These are phyloP conservation scores for Drosophila nikananu DNA, from an alignment of 1,140 invertebrate genomes.

Conservation along the genomic window DNA sequence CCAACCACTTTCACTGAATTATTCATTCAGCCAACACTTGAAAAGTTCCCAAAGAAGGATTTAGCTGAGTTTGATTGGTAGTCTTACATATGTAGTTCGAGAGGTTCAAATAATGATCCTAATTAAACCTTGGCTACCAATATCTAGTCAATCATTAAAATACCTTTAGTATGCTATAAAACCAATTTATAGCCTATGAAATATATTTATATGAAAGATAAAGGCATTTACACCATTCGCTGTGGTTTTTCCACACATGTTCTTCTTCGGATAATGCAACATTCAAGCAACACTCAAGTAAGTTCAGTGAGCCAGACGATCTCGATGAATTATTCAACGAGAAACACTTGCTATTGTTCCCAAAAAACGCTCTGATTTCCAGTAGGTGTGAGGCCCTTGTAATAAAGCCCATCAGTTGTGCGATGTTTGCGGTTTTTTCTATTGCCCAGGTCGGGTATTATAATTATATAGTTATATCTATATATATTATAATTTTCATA, in stretches of 20 bases:
- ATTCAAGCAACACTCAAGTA: neutral
- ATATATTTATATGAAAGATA: neutral
- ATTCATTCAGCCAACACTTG: neutral
- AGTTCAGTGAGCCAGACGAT: neutral
- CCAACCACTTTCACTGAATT: neutral
- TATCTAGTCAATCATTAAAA: neutral
- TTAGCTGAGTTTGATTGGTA: neutral
- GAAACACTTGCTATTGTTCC: conserved; percentile 36
- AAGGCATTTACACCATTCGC: neutral
- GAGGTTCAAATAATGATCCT: neutral
- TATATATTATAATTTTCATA: too few species aligned
- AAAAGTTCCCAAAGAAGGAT: neutral
- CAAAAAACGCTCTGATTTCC: conserved; percentile 15
- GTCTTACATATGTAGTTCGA: neutral
- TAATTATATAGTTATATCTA: too few species aligned
- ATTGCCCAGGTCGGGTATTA: too few species aligned
- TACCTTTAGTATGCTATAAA: too few species aligned
- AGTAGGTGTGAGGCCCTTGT: conserved; percentile 26
- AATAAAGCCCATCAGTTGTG: conserved; percentile 32
- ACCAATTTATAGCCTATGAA: neutral
- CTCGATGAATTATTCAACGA: conserved; percentile 25
- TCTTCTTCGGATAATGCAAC: neutral
- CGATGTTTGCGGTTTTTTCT: neutral
- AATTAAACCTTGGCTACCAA: neutral
- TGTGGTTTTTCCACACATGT: neutral